phyloP scores from a whole-genome alignment of 1,140 invertebrate genomes.

The Aporrectodea caliginosa region DNA sequence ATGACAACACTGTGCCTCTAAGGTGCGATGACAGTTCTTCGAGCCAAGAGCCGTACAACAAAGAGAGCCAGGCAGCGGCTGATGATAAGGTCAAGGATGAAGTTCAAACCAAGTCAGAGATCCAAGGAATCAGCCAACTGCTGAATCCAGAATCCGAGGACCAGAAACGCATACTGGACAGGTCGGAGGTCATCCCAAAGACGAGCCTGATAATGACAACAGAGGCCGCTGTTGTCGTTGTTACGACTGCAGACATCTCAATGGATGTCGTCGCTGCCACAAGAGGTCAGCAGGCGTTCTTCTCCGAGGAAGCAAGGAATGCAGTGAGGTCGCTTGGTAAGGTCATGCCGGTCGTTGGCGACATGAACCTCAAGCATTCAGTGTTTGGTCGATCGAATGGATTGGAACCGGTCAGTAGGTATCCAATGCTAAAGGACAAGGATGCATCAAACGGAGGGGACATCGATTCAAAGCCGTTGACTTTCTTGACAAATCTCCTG shows the following conservation, averaged over 20 bases:
- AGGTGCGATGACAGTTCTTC: not conserved
- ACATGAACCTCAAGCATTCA: not conserved
- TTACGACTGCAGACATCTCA: not conserved
- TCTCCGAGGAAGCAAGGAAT: not conserved
- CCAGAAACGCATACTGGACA: not conserved
- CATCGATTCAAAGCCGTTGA: not conserved
- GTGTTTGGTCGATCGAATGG: not conserved
- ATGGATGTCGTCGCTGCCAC: not conserved
- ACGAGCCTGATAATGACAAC: not conserved
- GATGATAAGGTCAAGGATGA: not conserved
- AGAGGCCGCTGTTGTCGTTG: not conserved
- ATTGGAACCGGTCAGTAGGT: not conserved
- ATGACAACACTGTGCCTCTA: not conserved
- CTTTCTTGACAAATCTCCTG: not conserved
- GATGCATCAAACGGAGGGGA: not conserved
- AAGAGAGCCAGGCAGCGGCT: not conserved
- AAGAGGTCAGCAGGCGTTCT: not conserved
- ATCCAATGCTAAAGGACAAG: not conserved
- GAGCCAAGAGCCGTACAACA: not conserved
- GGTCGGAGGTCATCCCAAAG: not conserved
- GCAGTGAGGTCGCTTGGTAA: not conserved
- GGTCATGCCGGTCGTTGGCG: not conserved
- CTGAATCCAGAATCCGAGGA: not conserved
- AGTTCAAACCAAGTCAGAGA: not conserved
- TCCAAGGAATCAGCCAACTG: not conserved